Evolutionary conservation across 1,140 invertebrate species (phyloP).

Genomic region (Drosophila fuyamai): DNA sequence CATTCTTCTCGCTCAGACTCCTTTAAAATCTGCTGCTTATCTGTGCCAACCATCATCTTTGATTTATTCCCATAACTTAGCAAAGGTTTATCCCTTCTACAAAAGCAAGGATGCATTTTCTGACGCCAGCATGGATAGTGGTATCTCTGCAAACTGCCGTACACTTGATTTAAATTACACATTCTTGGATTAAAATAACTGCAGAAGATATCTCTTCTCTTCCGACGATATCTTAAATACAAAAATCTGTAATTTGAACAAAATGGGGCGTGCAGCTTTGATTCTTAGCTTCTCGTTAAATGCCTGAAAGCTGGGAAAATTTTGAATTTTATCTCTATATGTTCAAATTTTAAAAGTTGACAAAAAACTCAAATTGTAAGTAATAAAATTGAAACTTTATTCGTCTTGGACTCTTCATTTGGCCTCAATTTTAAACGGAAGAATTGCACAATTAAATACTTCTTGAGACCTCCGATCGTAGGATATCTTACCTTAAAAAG

Average conservation of each 20-base stretch:
- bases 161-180: conserved; percentile 67
- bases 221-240: conserved; percentile 37
- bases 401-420: neutral
- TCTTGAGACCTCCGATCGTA: conserved; percentile 10
- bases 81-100: neutral
- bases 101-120: neutral
- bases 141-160: neutral
- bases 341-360: conserved; percentile 14
- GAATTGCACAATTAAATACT: conserved; percentile 34
- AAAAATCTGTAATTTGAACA: conserved; percentile 67
- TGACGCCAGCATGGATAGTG: conserved; percentile 1
- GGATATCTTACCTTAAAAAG: conserved; percentile 42
- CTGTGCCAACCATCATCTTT: neutral
- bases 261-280: conserved; percentile 29
- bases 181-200: conserved; percentile 53
- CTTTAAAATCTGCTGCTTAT: too few species aligned
- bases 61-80: neutral
- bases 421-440: conserved; percentile 45
- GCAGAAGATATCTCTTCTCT: neutral
- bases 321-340: conserved; percentile 24
- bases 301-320: conserved; percentile 9
- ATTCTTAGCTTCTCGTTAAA: neutral
- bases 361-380: conserved; percentile 21
- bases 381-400: conserved; percentile 22
- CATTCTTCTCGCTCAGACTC: neutral